phyloP scores from a whole-genome alignment of 2,797 vertebrate species.

The Sebastiscus tertius region DNA sequence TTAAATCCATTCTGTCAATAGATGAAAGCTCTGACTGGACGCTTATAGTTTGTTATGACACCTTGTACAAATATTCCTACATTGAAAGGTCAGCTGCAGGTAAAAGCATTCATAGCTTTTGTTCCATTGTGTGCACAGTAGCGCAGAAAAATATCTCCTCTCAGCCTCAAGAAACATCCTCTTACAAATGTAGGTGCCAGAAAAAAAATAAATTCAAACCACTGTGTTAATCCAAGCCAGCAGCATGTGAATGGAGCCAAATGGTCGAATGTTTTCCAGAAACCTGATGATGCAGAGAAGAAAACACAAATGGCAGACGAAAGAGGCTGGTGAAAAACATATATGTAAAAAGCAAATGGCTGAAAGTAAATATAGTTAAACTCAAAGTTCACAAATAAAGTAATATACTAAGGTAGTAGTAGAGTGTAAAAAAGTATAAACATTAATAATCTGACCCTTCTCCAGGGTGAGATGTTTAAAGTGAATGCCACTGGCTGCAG shows the following conservation, averaged over 20 bases:
- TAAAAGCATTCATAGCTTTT: constrained; percentile 11
- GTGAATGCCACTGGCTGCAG: constrained; percentile 16
- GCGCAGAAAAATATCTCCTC: constrained; percentile 40
- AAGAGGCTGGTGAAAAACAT: background rate
- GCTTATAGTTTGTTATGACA: background rate
- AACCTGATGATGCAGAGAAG: constrained; percentile 18
- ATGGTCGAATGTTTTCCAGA: constrained; percentile 37
- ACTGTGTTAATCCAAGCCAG: constrained; percentile 23
- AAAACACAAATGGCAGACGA: constrained; percentile 27
- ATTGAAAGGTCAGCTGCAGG: constrained; percentile 6
- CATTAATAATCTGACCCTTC: background rate
- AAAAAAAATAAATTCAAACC: constrained; percentile 6
- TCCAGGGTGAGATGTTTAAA: constrained; percentile 8
- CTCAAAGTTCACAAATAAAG: background rate
- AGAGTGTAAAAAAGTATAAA: background rate
- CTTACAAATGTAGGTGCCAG: constrained; percentile 12
- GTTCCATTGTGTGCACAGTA: constrained; percentile 31
- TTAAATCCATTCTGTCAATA: background rate
- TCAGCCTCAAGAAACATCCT: constrained; percentile 17
- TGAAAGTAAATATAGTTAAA: background rate
- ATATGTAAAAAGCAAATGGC: background rate
- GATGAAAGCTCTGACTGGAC: background rate
- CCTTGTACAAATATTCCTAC: background rate
- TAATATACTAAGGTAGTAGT: background rate
- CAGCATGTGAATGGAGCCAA: constrained; percentile 28